These are phyloP conservation scores for Eristalinus aeneus DNA, from an alignment of 2,888 invertebrate genomes.

Conservation along the genomic window DNA sequence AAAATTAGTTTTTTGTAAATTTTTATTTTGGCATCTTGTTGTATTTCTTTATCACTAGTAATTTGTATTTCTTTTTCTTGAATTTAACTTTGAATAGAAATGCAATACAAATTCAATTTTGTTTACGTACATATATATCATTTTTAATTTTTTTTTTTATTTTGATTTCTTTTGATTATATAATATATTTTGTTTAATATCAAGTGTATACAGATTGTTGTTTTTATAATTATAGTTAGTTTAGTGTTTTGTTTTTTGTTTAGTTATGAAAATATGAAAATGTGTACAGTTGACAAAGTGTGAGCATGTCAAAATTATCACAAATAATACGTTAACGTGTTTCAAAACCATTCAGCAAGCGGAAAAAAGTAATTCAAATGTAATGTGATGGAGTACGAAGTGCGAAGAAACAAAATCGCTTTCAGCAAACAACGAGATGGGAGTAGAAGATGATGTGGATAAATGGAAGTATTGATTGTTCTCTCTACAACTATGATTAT, in stretches of 20 bases:
- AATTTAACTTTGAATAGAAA: conserved; percentile 41
- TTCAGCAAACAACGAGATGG: not conserved
- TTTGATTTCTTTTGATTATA: conserved; percentile 46
- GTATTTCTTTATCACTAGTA: not conserved
- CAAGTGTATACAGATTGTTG: conserved; percentile 37
- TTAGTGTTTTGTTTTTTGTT: conserved; percentile 28
- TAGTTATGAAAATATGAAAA: conserved; percentile 40
- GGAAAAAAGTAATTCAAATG: conserved; percentile 22
- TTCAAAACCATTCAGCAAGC: conserved; percentile 54
- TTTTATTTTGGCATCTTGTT: conserved; percentile 60
- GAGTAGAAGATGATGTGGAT: conserved; percentile 28
- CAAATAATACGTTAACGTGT: conserved; percentile 49
- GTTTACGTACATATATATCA: conserved; percentile 28
- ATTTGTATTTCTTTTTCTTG: not conserved
- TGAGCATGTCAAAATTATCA: conserved; percentile 52
- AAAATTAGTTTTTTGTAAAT: conserved; percentile 37
- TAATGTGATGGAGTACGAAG: not conserved
- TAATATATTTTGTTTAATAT: conserved; percentile 31
- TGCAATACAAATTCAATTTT: conserved; percentile 59
- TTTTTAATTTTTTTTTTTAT: conserved; percentile 6
- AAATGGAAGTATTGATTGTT: conserved; percentile 6
- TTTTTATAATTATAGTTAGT: conserved; percentile 49
- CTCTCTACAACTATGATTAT: conserved; percentile 21
- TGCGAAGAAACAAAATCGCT: not conserved
- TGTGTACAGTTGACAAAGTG: conserved; percentile 32